A percentile compares a stretch with the other conserved stretches of the same genome.
Evolutionary conservation across 1,140 invertebrate species (phyloP).

Genomic region (Lanistes nyassanus): DNA sequence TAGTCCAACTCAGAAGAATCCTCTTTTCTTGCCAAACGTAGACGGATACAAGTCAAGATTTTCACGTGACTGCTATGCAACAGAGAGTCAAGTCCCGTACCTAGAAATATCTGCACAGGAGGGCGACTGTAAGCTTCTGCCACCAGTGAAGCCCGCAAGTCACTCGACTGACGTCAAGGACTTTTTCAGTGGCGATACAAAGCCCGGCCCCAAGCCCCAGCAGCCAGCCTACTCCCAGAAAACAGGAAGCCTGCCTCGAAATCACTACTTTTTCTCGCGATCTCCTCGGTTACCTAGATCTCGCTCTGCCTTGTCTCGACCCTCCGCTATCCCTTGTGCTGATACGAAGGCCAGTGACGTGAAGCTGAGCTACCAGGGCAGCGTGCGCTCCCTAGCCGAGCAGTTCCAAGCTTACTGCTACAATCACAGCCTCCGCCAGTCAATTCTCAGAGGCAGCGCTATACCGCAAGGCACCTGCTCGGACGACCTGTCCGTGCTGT

Average conservation of each 20-base stretch:
- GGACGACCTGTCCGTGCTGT: slow-evolving; percentile 6
- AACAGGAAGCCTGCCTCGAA: too few species aligned
- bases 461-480: slow-evolving; percentile 15
- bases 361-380: slow-evolving; percentile 7
- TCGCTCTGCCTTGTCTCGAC: too few species aligned
- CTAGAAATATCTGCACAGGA: neutral
- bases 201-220: too few species aligned
- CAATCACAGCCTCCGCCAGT: slow-evolving; percentile 22
- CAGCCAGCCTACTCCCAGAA: too few species aligned
- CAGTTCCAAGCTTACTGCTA: slow-evolving; percentile 14
- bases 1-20: too few species aligned
- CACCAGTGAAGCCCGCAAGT: slow-evolving; percentile 14
- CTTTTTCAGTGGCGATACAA: neutral
- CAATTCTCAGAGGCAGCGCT: slow-evolving; percentile 20
- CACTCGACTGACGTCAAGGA: slow-evolving; percentile 21
- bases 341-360: slow-evolving; percentile 5
- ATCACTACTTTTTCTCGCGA: too few species aligned
- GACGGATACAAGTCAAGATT: too few species aligned
- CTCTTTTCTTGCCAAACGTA: too few species aligned
- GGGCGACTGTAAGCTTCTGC: slow-evolving; percentile 8
- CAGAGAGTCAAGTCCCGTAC: neutral
- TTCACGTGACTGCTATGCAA: neutral
- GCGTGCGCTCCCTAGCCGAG: slow-evolving; percentile 16
- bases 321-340: too few species aligned
- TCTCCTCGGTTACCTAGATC: too few species aligned